Conservation (phyloP, 2,888 invertebrate genomes). For the Spicauda simplicius region DNA sequence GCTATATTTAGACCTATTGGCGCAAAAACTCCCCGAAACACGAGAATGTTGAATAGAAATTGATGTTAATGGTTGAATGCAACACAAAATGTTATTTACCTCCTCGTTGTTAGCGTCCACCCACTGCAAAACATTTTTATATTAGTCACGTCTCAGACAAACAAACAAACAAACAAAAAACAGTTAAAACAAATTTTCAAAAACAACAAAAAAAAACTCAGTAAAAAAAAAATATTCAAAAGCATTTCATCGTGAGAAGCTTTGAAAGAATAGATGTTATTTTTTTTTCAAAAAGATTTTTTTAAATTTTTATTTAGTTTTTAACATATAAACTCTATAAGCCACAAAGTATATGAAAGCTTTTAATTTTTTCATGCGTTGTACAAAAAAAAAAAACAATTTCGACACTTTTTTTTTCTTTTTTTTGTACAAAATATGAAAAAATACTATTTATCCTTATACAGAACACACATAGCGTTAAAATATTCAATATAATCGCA, state of each 20-base stretch:
- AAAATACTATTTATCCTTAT: conserved; percentile 16
- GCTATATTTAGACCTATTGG: conserved; percentile 14
- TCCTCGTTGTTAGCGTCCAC: conserved; percentile 88
- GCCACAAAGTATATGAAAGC: conserved; percentile 50
- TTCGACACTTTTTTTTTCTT: not conserved
- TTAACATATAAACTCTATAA: conserved; percentile 58
- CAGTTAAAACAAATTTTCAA: conserved; percentile 40
- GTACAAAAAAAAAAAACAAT: conserved; percentile 13
- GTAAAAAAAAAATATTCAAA: conserved; percentile 57
- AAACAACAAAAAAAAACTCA: conserved; percentile 29
- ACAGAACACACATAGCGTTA: conserved; percentile 32
- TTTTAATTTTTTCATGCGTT: conserved; percentile 25
- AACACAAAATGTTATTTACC: conserved; percentile 76
- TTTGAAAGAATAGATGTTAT: conserved; percentile 57
- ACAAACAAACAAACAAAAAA: conserved; percentile 47
- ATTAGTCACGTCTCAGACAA: conserved; percentile 71
- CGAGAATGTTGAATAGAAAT: conserved; percentile 27
- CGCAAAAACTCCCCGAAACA: conserved; percentile 32
- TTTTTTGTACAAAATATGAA: conserved; percentile 4
- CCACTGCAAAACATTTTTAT: conserved; percentile 85
- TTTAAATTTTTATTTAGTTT: conserved; percentile 40
- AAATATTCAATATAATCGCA: conserved; percentile 31
- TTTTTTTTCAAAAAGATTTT: conserved; percentile 53
- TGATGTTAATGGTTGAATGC: conserved; percentile 35
- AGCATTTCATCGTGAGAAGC: conserved; percentile 75